phyloP scores from a whole-genome alignment of 2,113 vertebrate species.

The Nicator chloris region DNA sequence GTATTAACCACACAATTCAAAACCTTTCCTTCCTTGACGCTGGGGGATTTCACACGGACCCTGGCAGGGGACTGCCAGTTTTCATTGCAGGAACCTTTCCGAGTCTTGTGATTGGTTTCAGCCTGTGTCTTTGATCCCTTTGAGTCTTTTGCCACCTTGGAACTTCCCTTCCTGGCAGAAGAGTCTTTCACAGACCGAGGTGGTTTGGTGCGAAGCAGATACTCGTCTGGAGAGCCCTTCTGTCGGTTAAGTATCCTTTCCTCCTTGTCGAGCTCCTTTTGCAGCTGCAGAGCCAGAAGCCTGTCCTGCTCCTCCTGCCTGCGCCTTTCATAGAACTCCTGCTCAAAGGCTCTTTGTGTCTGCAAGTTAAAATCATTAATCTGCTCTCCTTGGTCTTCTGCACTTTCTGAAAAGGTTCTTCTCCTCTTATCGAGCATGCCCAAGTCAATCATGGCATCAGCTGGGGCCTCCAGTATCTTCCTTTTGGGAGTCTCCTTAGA shows the following conservation, averaged over 20 bases:
- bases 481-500: constrained; percentile 52
- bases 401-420: background rate
- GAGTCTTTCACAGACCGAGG: background rate
- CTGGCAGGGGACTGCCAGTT: constrained; percentile 58
- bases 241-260: constrained; percentile 69
- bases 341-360: constrained; percentile 71
- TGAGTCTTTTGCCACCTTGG: background rate
- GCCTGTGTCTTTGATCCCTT: background rate
- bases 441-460: constrained; percentile 7
- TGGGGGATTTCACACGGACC: background rate
- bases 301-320: constrained; percentile 88
- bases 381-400: constrained; percentile 20
- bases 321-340: constrained; percentile 67
- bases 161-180: background rate
- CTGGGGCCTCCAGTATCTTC: constrained; percentile 24
- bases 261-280: constrained; percentile 81
- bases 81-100: constrained; percentile 48
- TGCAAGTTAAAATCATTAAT: constrained; percentile 35
- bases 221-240: constrained; percentile 84
- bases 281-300: constrained; percentile 82
- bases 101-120: background rate
- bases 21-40: constrained; percentile 42
- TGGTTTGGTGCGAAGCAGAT: constrained; percentile 74
- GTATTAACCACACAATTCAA: constrained; percentile 57
- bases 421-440: constrained; percentile 56